Percentiles rank a stretch among this genome's conserved stretches.
phyloP scores from a whole-genome alignment of 2,888 invertebrate species.

The Metallyticus violacea region DNA sequence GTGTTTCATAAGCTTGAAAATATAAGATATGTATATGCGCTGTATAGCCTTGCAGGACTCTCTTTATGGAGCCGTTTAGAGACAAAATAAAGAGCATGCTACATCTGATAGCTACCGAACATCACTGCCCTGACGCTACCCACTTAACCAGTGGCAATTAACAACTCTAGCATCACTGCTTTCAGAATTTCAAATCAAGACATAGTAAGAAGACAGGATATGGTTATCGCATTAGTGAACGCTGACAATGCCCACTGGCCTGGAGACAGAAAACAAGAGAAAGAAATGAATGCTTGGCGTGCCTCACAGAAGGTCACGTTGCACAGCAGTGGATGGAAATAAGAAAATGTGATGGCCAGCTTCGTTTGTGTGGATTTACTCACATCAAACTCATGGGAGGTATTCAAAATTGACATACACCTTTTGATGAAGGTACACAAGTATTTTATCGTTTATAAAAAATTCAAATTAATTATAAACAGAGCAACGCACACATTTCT shows the following conservation, averaged over 20 bases:
- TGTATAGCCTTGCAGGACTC: too few species aligned
- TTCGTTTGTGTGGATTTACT: too few species aligned
- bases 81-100: neutral
- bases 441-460: too few species aligned
- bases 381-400: too few species aligned
- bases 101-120: neutral
- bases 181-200: slow-evolving; percentile 18
- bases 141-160: neutral
- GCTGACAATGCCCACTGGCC: neutral
- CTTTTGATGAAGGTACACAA: too few species aligned
- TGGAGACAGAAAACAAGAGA: neutral
- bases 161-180: neutral
- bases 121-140: neutral
- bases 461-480: too few species aligned
- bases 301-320: neutral
- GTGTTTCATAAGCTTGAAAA: too few species aligned
- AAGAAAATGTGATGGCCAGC: too few species aligned
- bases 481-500: too few species aligned
- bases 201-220: neutral
- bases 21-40: too few species aligned
- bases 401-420: too few species aligned
- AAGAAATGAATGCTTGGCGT: neutral
- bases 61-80: neutral
- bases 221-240: neutral
- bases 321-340: too few species aligned